A percentile compares a stretch with the other conserved stretches of the same genome.
Evolutionary conservation across 2,797 vertebrate species (phyloP).

Genomic region (Notoglanidium macrostoma): DNA sequence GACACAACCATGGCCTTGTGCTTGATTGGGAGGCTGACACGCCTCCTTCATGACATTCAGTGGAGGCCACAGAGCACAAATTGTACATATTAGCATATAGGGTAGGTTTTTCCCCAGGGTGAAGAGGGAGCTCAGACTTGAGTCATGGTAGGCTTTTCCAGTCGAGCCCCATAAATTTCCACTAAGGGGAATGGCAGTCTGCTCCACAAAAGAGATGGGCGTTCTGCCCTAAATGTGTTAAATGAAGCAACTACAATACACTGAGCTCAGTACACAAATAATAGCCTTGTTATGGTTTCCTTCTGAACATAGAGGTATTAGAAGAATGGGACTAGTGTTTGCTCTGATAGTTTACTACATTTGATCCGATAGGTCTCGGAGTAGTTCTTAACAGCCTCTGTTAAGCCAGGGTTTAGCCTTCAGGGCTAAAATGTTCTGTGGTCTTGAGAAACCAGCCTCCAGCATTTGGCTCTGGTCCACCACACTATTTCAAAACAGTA

Average conservation of each 20-base stretch:
- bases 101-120: slow-evolving; percentile 17
- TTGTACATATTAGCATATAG: slow-evolving; percentile 36
- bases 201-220: slow-evolving; percentile 31
- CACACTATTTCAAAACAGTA: slow-evolving; percentile 16
- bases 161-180: slow-evolving; percentile 43
- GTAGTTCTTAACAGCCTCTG: neutral
- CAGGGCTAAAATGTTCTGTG: neutral
- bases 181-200: slow-evolving; percentile 3
- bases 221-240: slow-evolving; percentile 48
- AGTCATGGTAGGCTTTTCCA: slow-evolving; percentile 16
- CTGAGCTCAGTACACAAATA: neutral
- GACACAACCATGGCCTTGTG: slow-evolving; percentile 52
- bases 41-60: slow-evolving; percentile 9
- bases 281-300: slow-evolving; percentile 24
- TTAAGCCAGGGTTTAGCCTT: slow-evolving; percentile 1
- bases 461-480: slow-evolving; percentile 10
- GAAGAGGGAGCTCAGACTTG: slow-evolving; percentile 16
- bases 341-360: neutral
- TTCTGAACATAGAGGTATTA: slow-evolving; percentile 1
- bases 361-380: neutral
- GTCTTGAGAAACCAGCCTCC: slow-evolving; percentile 9
- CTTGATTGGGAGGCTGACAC: slow-evolving; percentile 12
- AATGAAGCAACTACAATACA: slow-evolving; percentile 37
- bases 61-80: slow-evolving; percentile 24
- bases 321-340: neutral